phyloP scores from a whole-genome alignment of 2,113 vertebrate species.

The Gambusia holbrooki region DNA sequence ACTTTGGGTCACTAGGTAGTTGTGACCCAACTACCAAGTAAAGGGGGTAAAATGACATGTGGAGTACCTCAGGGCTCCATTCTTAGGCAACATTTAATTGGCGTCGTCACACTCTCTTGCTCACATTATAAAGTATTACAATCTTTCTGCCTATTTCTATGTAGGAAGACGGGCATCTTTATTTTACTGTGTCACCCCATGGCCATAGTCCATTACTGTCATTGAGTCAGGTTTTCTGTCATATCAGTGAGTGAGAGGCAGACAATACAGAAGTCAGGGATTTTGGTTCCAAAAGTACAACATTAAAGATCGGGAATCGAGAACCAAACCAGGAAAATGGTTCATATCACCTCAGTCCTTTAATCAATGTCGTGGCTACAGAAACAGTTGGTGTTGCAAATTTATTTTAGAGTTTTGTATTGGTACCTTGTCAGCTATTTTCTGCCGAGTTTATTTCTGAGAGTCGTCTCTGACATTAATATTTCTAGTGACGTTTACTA shows the following conservation, averaged over 20 bases:
- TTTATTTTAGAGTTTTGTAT: background rate
- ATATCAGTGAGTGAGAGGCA: background rate
- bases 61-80: background rate
- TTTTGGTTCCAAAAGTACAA: no score
- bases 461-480: background rate
- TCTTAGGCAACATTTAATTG: background rate
- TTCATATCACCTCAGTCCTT: background rate
- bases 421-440: background rate
- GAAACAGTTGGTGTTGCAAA: background rate
- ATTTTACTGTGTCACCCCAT: background rate
- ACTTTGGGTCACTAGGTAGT: background rate
- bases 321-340: background rate
- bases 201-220: background rate
- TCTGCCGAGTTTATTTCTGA: background rate
- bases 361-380: background rate
- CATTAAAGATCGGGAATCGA: background rate
- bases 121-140: background rate
- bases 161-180: background rate
- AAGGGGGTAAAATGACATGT: background rate
- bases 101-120: no score
- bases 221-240: background rate
- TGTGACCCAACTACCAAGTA: no score
- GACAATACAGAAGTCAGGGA: background rate
- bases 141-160: background rate
- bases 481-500: background rate